Conservation (phyloP, 2,797 vertebrate genomes). For the Poecilia picta region DNA sequence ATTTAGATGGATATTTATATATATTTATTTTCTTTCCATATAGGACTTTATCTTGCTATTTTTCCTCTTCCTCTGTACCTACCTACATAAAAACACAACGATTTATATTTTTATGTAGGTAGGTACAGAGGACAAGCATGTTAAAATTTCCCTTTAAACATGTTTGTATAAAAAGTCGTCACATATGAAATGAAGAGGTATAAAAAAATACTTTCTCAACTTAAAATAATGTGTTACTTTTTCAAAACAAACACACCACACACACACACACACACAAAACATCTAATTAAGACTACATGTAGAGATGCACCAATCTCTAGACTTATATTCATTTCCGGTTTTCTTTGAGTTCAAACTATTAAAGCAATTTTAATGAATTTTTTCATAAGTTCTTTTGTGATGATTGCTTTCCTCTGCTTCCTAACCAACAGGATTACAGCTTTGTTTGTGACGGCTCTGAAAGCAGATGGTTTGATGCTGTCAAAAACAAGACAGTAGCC, state of each 20-base stretch:
- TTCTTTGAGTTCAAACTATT: background rate
- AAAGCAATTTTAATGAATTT: background rate
- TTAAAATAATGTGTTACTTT: background rate
- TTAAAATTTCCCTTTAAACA: conserved; percentile 44
- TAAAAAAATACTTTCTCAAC: background rate
- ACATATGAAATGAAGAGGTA: conserved; percentile 46
- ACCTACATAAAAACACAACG: conserved; percentile 36
- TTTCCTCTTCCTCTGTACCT: conserved; percentile 22
- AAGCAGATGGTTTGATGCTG: conserved; percentile 70
- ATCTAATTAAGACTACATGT: background rate
- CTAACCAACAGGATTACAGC: conserved; percentile 53
- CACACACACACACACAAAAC: no score
- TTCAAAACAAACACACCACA: background rate
- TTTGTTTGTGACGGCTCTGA: conserved; percentile 62
- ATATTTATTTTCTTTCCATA: conserved; percentile 43
- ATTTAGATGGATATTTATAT: background rate
- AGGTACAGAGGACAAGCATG: conserved; percentile 6
- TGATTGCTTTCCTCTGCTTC: conserved; percentile 48
- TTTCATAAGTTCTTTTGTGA: background rate
- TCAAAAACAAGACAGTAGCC: conserved; percentile 72
- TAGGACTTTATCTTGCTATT: conserved; percentile 39
- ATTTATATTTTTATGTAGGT: no score
- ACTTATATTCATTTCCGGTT: background rate
- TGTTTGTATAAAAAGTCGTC: conserved; percentile 31
- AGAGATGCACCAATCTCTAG: background rate